These are phyloP conservation scores for Dorcus parallelipipedus DNA, from an alignment of 2,888 invertebrate genomes.

Conservation along the genomic window DNA sequence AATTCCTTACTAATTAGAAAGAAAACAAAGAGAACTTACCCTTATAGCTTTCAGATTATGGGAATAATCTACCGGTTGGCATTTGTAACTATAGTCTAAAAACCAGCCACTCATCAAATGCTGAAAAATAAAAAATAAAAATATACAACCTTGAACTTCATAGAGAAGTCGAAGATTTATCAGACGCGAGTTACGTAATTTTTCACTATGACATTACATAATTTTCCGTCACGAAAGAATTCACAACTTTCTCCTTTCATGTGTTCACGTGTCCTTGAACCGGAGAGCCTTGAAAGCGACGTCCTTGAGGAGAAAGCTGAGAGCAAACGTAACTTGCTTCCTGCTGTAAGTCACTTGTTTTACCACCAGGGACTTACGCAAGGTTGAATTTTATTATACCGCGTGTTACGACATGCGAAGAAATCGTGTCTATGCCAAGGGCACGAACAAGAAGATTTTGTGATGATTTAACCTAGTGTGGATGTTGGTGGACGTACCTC, in stretches of 20 bases:
- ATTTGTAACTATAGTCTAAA: constrained; percentile 84
- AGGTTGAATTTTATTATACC: no score
- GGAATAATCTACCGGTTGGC: constrained; percentile 94
- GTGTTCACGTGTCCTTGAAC: constrained; percentile 10
- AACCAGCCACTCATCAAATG: constrained; percentile 91
- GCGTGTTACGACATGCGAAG: background rate
- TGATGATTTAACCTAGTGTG: no score
- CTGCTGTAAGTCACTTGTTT: background rate
- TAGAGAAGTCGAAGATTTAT: no score
- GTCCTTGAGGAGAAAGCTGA: constrained; percentile 40
- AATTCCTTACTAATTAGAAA: no score
- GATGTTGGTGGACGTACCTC: constrained; percentile 63
- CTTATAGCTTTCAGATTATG: constrained; percentile 77
- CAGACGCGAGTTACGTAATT: no score
- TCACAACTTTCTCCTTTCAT: constrained; percentile 10
- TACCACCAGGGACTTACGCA: background rate
- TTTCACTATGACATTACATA: no score
- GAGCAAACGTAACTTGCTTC: constrained; percentile 18
- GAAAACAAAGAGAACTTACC: constrained; percentile 56
- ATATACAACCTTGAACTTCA: background rate
- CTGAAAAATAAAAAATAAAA: constrained; percentile 54
- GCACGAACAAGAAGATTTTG: background rate
- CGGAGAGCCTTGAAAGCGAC: constrained; percentile 27
- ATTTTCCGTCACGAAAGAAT: no score
- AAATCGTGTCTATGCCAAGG: background rate